Conservation (phyloP, 2,113 vertebrate genomes). For the Dipodomys stephensi region DNA sequence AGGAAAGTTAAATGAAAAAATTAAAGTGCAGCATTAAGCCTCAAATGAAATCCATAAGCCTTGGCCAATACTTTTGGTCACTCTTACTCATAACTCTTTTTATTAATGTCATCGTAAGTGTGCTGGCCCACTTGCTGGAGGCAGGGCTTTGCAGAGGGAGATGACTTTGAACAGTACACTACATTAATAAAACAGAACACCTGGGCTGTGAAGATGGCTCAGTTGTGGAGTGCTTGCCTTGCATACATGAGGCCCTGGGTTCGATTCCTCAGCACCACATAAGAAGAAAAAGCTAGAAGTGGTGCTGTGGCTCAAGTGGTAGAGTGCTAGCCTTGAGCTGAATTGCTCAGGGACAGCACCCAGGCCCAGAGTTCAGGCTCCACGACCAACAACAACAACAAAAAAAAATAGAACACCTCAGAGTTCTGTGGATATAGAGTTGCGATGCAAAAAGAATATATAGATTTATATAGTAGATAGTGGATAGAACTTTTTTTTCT, state of each 20-base stretch:
- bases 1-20: slow-evolving; percentile 65
- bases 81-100: slow-evolving; percentile 34
- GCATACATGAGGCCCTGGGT: no score
- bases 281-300: no score
- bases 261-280: no score
- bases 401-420: neutral
- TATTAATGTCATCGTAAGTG: slow-evolving; percentile 13
- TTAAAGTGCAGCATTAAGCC: slow-evolving; percentile 20
- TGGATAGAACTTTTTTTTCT: neutral
- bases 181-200: neutral
- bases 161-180: neutral
- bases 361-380: no score
- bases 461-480: neutral
- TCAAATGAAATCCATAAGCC: slow-evolving; percentile 64
- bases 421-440: neutral
- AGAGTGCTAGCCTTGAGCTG: no score
- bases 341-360: no score
- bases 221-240: no score
- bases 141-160: neutral
- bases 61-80: slow-evolving; percentile 14
- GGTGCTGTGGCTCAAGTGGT: no score
- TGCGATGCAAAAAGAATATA: neutral
- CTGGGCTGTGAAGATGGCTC: neutral
- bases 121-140: neutral
- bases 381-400: no score